phyloP scores from a whole-genome alignment of 2,113 vertebrate species.

The Typhlomys cinereus region DNA sequence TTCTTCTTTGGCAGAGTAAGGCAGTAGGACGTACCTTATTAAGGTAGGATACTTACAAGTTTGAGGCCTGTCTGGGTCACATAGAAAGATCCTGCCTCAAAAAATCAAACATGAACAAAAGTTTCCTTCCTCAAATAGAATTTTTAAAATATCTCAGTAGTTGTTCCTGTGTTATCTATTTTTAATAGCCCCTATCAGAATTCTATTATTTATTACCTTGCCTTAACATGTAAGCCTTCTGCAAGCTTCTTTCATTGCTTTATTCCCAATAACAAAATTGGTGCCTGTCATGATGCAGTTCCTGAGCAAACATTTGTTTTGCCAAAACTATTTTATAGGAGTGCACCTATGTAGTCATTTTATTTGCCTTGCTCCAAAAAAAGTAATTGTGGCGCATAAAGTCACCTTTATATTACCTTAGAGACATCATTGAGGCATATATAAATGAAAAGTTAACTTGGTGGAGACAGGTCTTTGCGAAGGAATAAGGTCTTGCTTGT shows the following conservation, averaged over 20 bases:
- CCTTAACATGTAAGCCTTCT: background rate
- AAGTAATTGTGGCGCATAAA: background rate
- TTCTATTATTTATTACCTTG: slow-evolving; percentile 24
- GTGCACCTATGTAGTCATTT: slow-evolving; percentile 23
- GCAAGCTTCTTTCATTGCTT: background rate
- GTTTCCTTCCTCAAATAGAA: background rate
- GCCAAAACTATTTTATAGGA: slow-evolving; percentile 28
- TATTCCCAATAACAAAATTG: background rate
- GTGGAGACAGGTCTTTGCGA: background rate
- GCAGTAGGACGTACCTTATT: no score
- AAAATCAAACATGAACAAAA: background rate
- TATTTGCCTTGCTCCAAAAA: slow-evolving; percentile 1
- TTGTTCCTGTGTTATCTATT: background rate
- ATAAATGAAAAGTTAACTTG: background rate
- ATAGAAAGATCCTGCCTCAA: background rate
- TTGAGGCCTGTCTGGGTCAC: background rate
- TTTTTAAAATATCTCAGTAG: background rate
- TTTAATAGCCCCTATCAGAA: background rate
- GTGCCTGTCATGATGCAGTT: background rate
- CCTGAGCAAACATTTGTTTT: slow-evolving; percentile 2
- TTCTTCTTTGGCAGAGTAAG: background rate
- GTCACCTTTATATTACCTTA: background rate
- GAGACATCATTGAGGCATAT: slow-evolving; percentile 8
- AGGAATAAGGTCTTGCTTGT: background rate
- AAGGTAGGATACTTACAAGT: background rate